A percentile compares a stretch with the other conserved stretches of the same genome.
Conservation (phyloP, 1,140 invertebrate species). For the Paraescarpia echinospica region DNA sequence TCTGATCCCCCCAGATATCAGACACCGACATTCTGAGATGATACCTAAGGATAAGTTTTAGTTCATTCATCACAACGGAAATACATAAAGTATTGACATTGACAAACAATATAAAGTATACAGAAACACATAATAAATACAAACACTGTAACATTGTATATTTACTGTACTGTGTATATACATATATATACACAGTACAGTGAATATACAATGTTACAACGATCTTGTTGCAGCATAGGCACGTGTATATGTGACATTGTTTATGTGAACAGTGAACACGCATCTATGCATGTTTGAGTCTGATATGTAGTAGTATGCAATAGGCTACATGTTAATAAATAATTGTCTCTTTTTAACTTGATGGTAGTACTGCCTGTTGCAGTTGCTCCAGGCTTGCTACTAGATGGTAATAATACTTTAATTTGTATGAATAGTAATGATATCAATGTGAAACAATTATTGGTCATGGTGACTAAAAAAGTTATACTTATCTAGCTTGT, state of each 20-base stretch:
- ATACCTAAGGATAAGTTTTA: constrained; percentile 12
- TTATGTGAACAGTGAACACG: too few species aligned
- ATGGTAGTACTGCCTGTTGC: not conserved
- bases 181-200: too few species aligned
- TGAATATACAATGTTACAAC: too few species aligned
- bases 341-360: not conserved
- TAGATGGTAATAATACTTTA: not conserved
- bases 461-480: not conserved
- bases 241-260: too few species aligned
- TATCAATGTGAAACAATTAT: not conserved
- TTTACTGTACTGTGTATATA: too few species aligned
- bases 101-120: not conserved
- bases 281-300: too few species aligned
- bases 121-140: too few species aligned
- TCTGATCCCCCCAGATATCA: too few species aligned
- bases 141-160: too few species aligned
- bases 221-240: too few species aligned
- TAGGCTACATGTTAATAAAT: not conserved
- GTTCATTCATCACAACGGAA: not conserved
- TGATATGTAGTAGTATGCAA: not conserved
- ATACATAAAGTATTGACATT: not conserved
- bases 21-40: too few species aligned
- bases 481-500: not conserved
- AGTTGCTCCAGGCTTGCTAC: too few species aligned
- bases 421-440: not conserved